Conservation (phyloP, 2,888 invertebrate genomes). For the Hirudinaria manillensis region DNA sequence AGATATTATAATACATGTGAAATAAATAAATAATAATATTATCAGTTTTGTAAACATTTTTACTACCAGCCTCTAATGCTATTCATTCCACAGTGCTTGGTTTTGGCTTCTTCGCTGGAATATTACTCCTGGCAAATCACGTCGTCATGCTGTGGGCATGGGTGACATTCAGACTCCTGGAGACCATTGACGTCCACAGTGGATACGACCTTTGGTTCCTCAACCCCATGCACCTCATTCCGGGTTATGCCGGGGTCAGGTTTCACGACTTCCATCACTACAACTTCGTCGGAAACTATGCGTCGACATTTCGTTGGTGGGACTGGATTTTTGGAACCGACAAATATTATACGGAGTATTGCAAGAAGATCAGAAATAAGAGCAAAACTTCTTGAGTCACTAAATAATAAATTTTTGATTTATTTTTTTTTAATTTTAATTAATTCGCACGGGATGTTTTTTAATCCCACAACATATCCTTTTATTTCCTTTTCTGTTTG, state of each 20-base stretch:
- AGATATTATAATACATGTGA: no score
- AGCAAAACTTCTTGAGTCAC: no score
- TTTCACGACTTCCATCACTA: constrained; percentile 51
- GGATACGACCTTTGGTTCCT: constrained; percentile 48
- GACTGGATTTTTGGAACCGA: constrained; percentile 48
- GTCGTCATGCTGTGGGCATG: constrained; percentile 47
- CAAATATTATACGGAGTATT: constrained; percentile 44
- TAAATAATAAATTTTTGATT: no score
- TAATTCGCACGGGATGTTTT: no score
- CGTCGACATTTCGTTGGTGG: constrained; percentile 49
- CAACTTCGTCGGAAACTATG: constrained; percentile 49
- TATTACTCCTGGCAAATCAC: constrained; percentile 45
- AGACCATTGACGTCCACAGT: constrained; percentile 50
- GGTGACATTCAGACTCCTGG: constrained; percentile 45
- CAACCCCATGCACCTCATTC: constrained; percentile 47
- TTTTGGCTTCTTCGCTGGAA: constrained; percentile 47
- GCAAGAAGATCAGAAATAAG: not conserved
- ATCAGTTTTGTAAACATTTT: no score
- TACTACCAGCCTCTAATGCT: no score
- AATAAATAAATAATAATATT: no score
- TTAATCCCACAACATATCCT: no score
- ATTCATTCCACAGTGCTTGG: constrained; percentile 44
- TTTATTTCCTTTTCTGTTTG: no score
- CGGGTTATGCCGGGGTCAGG: constrained; percentile 47
- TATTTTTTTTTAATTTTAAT: no score